Evolutionary conservation across 2,113 vertebrate genomes (phyloP), one percentile per base, ranked within the genome.

Genomic region (Turnix velox): DNA sequence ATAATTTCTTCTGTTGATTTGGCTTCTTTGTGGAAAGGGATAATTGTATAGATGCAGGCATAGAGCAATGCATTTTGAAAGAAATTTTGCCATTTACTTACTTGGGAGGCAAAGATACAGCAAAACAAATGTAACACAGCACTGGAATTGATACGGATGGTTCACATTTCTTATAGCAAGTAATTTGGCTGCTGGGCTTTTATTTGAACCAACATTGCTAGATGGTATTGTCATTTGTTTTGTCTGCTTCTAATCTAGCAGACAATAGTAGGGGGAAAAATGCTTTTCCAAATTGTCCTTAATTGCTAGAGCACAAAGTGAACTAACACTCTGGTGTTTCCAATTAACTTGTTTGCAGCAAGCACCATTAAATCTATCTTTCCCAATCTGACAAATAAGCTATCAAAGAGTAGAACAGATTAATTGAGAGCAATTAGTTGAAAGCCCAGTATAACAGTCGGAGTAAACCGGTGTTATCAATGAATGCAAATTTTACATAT

Each of bases 1-100:
- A 99, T 99, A 99, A 99, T 99, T 99, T 98, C 98, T 98, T 96
- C 96, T 97, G 97, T 98, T 98, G 97, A 98, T 98, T 98, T 97
- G 97, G 96, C 98, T 98, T 98, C 97, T 98, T 98, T 98, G 97
- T 96, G 95, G 96, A 91, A 96, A 96, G 85, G 96, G 95, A 97
- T 98, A 98, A 98, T 97, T 97, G 97, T 97, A 77, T 96, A 96
- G 93, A 96, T 93, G 94, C 95, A 93, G 79, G 86, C 67, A 66
- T 88, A 84, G 57, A 96, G 79, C 76, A 87, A 84, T 97, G 93
- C 95, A 96, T 97, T 98, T 96, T 97, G 77, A 96, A 95, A 97
- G 97, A 98, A 98, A 96, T 96, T 97, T 97, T 97, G 92, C 96
- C 87, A 83, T 96, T 96, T 93, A 92, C 88, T 68, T 96, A 83